phyloP scores from a whole-genome alignment of 2,113 vertebrate species.

The Trichechus manatus region DNA sequence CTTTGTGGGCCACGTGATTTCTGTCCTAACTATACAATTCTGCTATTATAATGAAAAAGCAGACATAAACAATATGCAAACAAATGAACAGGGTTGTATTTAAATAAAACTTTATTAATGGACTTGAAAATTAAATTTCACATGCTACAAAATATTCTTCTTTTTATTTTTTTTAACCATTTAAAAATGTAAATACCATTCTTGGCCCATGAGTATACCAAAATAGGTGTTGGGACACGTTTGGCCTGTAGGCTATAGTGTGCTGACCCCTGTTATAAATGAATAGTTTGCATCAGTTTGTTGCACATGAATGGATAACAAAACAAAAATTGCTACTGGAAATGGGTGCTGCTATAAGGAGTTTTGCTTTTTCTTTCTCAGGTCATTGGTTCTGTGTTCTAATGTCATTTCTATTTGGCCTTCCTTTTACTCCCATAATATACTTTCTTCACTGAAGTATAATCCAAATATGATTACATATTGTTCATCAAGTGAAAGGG shows the following conservation, averaged over 20 bases:
- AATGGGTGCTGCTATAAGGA: background rate
- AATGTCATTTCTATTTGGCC: background rate
- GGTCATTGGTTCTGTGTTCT: background rate
- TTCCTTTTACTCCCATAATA: background rate
- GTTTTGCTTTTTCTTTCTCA: background rate
- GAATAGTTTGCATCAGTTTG: background rate
- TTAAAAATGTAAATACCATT: background rate
- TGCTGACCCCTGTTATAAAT: background rate
- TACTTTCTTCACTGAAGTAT: background rate
- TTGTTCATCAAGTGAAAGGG: background rate
- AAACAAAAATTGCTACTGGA: no score
- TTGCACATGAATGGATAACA: background rate
- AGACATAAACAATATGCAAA: background rate
- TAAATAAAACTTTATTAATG: background rate
- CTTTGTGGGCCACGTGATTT: background rate
- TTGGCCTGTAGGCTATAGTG: background rate
- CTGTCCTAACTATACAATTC: background rate
- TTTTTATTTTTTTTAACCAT: background rate
- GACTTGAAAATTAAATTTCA: background rate
- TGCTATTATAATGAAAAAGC: background rate
- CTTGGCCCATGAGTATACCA: background rate
- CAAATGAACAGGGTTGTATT: background rate
- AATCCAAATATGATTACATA: background rate
- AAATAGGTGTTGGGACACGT: background rate
- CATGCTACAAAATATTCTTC: background rate